phyloP scores from a whole-genome alignment of 1,140 invertebrate species.

The Lordiphosa stackelbergi region DNA sequence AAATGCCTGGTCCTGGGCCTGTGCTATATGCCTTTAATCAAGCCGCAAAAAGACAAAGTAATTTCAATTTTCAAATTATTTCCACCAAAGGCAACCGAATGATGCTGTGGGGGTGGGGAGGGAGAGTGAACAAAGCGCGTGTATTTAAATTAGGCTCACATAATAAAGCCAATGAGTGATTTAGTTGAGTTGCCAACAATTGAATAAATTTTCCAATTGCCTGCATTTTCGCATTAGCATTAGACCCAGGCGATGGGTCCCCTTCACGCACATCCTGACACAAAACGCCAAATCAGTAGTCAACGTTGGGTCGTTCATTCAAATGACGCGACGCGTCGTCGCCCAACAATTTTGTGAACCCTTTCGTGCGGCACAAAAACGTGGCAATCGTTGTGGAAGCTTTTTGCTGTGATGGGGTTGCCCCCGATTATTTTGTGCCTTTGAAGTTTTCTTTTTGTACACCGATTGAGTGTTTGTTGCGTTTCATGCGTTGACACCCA shows the following conservation, averaged over 20 bases:
- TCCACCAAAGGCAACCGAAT: constrained; percentile 43
- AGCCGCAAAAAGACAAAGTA: constrained; percentile 55
- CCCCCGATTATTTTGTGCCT: constrained; percentile 37
- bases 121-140: constrained; percentile 29
- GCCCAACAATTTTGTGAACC: constrained; percentile 62
- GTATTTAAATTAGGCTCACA: constrained; percentile 69
- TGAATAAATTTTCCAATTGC: constrained; percentile 76
- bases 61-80: constrained; percentile 73
- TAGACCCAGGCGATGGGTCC: constrained; percentile 16
- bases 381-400: constrained; percentile 4
- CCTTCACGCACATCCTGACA: constrained; percentile 21
- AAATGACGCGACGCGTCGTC: constrained; percentile 56
- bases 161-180: constrained; percentile 75
- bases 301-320: constrained; percentile 36
- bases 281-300: constrained; percentile 66
- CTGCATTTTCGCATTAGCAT: constrained; percentile 67
- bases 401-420: constrained; percentile 15
- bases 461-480: constrained; percentile 67
- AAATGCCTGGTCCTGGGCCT: constrained; percentile 80
- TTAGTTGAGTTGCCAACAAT: constrained; percentile 75
- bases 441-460: constrained; percentile 42
- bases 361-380: constrained; percentile 48
- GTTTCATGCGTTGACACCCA: constrained; percentile 70
- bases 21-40: constrained; percentile 93
- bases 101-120: not conserved